Evolutionary conservation across 2,797 vertebrate species (phyloP).

Genomic region (Acrossocheilus fasciatus): DNA sequence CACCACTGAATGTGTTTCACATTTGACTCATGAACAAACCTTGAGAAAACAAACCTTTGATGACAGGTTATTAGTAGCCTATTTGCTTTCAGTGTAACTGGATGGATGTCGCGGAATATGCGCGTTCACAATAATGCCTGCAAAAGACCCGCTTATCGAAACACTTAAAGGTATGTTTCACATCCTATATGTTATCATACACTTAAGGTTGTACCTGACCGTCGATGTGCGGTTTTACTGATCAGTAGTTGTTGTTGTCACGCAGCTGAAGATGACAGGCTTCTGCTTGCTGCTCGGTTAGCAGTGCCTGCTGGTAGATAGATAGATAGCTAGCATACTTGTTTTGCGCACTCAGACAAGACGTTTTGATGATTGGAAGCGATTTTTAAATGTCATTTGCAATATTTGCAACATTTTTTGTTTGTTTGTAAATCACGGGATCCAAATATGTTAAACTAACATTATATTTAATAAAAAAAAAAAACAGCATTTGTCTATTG

Average conservation of each 20-base stretch:
- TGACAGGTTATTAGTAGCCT: background rate
- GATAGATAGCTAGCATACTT: background rate
- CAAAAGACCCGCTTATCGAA: constrained; percentile 60
- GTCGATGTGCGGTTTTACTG: background rate
- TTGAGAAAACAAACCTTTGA: constrained; percentile 19
- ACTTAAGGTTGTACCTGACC: background rate
- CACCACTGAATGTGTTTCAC: background rate
- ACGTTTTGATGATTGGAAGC: background rate
- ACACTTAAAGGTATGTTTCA: constrained; percentile 57
- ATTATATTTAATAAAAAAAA: background rate
- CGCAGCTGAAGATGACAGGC: background rate
- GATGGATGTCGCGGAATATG: background rate
- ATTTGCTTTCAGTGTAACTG: background rate
- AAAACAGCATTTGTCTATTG: background rate
- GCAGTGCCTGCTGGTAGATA: background rate
- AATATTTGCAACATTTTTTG: background rate
- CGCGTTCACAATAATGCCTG: constrained; percentile 51
- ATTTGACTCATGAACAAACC: background rate
- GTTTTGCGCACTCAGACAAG: background rate
- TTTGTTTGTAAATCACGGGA: background rate
- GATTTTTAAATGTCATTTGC: background rate
- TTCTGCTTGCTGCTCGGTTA: background rate
- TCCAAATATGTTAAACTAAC: background rate
- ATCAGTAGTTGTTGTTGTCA: background rate
- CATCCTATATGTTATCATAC: background rate